These are phyloP conservation scores for Syritta pipiens DNA, from an alignment of 2,888 invertebrate species.

Conservation along the genomic window DNA sequence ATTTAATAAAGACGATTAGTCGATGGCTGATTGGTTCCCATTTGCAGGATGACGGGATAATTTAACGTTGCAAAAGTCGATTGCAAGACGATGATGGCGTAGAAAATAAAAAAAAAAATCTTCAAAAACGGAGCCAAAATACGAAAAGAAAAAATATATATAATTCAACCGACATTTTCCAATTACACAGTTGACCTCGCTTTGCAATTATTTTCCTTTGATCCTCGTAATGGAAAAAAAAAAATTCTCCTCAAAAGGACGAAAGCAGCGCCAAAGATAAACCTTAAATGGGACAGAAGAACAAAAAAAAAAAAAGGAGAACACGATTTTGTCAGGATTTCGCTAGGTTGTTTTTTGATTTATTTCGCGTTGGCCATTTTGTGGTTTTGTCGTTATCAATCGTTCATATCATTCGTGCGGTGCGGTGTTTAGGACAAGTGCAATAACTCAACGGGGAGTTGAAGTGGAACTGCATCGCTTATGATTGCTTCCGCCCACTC, in stretches of 20 bases:
- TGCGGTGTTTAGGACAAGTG: background rate
- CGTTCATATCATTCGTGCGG: slow-evolving; percentile 2
- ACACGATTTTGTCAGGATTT: slow-evolving; percentile 33
- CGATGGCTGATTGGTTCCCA: slow-evolving; percentile 62
- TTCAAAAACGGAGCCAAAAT: background rate
- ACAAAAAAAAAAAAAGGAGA: too few relatives aligned
- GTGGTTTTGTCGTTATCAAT: slow-evolving; percentile 47
- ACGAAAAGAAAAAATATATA: slow-evolving; percentile 18
- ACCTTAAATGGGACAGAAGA: slow-evolving; percentile 53
- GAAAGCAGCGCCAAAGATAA: slow-evolving; percentile 41
- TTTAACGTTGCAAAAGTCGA: slow-evolving; percentile 56
- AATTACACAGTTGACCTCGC: slow-evolving; percentile 69
- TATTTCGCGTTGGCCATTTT: slow-evolving; percentile 51
- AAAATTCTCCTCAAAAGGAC: slow-evolving; percentile 41
- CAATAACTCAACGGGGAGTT: slow-evolving; percentile 30
- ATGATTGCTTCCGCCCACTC: background rate
- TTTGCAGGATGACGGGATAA: slow-evolving; percentile 58
- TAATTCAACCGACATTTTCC: slow-evolving; percentile 58
- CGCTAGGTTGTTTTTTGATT: slow-evolving; percentile 16
- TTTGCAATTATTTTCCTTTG: slow-evolving; percentile 67
- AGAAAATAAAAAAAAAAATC: slow-evolving; percentile 6
- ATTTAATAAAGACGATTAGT: slow-evolving; percentile 67
- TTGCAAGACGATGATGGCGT: slow-evolving; percentile 34
- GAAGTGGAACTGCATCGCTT: slow-evolving; percentile 33
- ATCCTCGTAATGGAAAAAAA: slow-evolving; percentile 59